Percentiles rank a stretch among this genome's conserved stretches.
Evolutionary conservation across 2,888 invertebrate species (phyloP).

Genomic region (Melanotus villosus): DNA sequence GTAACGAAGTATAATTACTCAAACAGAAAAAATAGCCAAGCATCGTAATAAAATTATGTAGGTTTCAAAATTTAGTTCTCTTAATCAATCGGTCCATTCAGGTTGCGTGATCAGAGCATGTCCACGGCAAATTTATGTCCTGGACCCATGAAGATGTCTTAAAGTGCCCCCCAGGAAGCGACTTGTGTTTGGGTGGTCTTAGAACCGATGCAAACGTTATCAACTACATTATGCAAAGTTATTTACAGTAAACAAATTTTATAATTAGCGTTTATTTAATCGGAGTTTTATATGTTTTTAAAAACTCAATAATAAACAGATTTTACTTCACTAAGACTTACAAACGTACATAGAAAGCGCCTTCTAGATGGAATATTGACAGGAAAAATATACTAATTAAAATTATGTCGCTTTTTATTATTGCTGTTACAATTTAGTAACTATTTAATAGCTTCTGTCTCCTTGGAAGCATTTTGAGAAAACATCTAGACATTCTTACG

Average conservation of each 20-base stretch:
- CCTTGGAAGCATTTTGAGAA: too few species aligned
- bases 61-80: slow-evolving; percentile 60
- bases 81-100: slow-evolving; percentile 63
- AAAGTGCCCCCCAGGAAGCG: slow-evolving; percentile 67
- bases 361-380: too few species aligned
- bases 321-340: too few species aligned
- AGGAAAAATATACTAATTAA: too few species aligned
- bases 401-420: too few species aligned
- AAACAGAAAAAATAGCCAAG: slow-evolving; percentile 41
- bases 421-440: too few species aligned
- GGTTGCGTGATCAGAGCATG: slow-evolving; percentile 64
- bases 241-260: slow-evolving; percentile 56
- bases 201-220: slow-evolving; percentile 60
- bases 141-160: slow-evolving; percentile 65
- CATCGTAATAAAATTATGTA: slow-evolving; percentile 43
- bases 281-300: neutral
- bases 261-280: slow-evolving; percentile 55
- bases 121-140: slow-evolving; percentile 65
- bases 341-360: too few species aligned
- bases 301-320: neutral
- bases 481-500: too few species aligned
- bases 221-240: slow-evolving; percentile 61
- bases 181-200: slow-evolving; percentile 64
- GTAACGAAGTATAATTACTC: neutral
- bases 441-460: too few species aligned